phyloP scores from a whole-genome alignment of 2,888 invertebrate genomes.

The Kryphioiulus occultus region DNA sequence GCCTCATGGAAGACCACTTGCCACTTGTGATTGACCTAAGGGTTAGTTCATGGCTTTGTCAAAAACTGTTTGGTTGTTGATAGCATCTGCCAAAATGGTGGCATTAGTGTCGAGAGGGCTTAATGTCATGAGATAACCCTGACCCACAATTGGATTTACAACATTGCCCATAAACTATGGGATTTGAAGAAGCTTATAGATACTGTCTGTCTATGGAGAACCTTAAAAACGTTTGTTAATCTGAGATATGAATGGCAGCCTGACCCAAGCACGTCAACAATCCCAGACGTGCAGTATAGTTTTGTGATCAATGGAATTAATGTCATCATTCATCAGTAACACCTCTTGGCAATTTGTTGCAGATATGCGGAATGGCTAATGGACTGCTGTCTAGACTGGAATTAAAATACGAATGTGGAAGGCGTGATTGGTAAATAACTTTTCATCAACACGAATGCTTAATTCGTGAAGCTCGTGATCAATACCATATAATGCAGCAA shows the following conservation, averaged over 20 bases:
- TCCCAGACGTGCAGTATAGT: neutral
- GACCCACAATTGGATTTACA: neutral
- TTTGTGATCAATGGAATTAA: neutral
- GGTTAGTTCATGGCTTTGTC: no score
- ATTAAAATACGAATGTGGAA: neutral
- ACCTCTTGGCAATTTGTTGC: neutral
- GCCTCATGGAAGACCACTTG: no score
- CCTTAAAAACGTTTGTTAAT: neutral
- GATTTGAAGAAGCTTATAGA: neutral
- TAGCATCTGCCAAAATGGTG: no score
- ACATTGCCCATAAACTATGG: neutral
- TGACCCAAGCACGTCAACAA: neutral
- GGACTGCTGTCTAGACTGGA: neutral
- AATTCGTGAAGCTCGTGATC: neutral
- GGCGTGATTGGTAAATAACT: neutral
- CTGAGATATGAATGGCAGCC: neutral
- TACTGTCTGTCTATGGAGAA: no score
- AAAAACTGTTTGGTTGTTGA: no score
- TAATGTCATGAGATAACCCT: neutral
- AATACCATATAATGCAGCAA: neutral
- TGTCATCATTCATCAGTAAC: neutral
- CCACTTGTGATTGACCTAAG: no score
- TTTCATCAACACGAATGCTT: neutral
- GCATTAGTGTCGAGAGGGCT: no score
- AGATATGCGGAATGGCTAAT: neutral